These are phyloP conservation scores for Lasioglossum marginatum DNA, from an alignment of 2,888 invertebrate species.

Conservation along the genomic window DNA sequence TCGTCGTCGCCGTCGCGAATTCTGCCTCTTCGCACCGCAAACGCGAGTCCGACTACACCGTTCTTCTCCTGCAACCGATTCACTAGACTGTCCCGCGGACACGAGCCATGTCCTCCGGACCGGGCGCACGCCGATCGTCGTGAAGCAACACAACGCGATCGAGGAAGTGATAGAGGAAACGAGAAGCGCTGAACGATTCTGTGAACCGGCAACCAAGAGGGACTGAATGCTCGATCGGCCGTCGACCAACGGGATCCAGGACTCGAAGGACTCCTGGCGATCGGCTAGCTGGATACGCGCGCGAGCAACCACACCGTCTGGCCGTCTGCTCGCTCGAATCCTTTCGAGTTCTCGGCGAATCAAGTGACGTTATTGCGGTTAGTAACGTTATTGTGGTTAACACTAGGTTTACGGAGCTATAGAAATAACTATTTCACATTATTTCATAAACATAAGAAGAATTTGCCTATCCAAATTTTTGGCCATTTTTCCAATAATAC, in stretches of 20 bases:
- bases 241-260: constrained; percentile 48
- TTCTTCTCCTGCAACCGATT: constrained; percentile 4
- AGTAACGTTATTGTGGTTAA: background rate
- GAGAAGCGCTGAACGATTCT: constrained; percentile 13
- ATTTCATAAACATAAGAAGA: no score
- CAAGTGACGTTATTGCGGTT: constrained; percentile 6
- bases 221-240: constrained; percentile 52
- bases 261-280: constrained; percentile 51
- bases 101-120: constrained; percentile 31
- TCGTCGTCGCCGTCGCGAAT: background rate
- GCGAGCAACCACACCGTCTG: constrained; percentile 9
- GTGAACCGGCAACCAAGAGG: constrained; percentile 20
- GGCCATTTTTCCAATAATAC: no score
- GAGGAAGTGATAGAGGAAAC: constrained; percentile 11
- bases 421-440: no score
- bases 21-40: background rate
- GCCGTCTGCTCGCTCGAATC: background rate
- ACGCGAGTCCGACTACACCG: background rate
- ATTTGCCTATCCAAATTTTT: no score
- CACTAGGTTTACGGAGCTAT: no score
- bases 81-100: background rate
- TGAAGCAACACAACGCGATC: constrained; percentile 3
- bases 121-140: background rate
- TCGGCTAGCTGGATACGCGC: constrained; percentile 21
- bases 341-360: background rate